A percentile compares a stretch with the other conserved stretches of the same genome.
Evolutionary conservation across 2,797 vertebrate genomes (phyloP).

Genomic region (Hyperoplus immaculatus): DNA sequence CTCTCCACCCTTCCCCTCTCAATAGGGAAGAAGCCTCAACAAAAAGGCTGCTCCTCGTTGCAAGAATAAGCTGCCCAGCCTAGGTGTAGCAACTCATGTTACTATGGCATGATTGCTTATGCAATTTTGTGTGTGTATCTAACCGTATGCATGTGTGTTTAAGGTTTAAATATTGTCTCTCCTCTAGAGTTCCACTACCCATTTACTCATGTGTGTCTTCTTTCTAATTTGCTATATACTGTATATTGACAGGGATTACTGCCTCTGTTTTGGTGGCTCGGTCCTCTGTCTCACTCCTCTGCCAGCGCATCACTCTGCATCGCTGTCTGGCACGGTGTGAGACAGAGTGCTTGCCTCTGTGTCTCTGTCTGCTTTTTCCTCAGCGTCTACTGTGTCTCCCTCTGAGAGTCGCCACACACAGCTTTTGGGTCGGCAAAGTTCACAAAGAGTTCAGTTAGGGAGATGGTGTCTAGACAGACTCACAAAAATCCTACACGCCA

Average conservation of each 20-base stretch:
- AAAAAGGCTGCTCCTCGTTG: slow-evolving; percentile 52
- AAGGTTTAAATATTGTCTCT: background rate
- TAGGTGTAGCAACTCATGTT: slow-evolving; percentile 13
- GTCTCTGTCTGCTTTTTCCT: slow-evolving; percentile 66
- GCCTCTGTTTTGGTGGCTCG: slow-evolving; percentile 42
- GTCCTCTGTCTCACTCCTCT: slow-evolving; percentile 47
- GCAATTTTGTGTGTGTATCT: slow-evolving; percentile 7
- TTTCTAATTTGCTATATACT: background rate
- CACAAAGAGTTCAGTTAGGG: slow-evolving; percentile 63
- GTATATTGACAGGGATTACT: slow-evolving; percentile 15
- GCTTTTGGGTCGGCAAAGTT: slow-evolving; percentile 65
- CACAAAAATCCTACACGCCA: slow-evolving; percentile 24
- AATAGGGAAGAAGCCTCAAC: slow-evolving; percentile 57
- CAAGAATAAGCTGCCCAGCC: slow-evolving; percentile 51
- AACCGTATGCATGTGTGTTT: slow-evolving; percentile 20
- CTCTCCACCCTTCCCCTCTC: slow-evolving; percentile 34
- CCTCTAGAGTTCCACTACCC: background rate
- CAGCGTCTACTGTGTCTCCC: slow-evolving; percentile 67
- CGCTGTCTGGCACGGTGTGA: slow-evolving; percentile 58
- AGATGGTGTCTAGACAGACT: slow-evolving; percentile 63
- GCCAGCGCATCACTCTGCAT: slow-evolving; percentile 51
- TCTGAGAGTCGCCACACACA: slow-evolving; percentile 62
- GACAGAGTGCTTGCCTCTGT: slow-evolving; percentile 42
- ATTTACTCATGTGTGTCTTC: background rate
- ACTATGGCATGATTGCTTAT: slow-evolving; percentile 13